Conservation (phyloP, 2,888 invertebrate species). For the Argyresthia albistria region DNA sequence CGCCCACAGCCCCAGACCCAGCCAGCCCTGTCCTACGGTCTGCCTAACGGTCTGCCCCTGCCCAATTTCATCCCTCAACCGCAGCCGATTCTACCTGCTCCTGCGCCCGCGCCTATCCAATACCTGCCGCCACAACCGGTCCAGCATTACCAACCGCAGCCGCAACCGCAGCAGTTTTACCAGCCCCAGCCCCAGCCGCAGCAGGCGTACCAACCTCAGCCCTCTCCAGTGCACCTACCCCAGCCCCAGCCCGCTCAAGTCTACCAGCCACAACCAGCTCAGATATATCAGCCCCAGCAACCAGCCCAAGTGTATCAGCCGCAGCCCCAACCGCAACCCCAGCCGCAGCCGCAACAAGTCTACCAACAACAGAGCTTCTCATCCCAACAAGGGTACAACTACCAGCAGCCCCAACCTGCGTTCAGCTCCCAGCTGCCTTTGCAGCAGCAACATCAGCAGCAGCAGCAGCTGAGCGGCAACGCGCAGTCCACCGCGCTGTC, state of each 20-base stretch:
- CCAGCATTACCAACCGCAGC: neutral
- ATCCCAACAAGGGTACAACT: conserved; percentile 17
- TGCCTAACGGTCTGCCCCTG: neutral
- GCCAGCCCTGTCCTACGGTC: conserved; percentile 7
- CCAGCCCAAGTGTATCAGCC: conserved; percentile 7
- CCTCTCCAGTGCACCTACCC: conserved; percentile 1
- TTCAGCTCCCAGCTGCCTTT: conserved; percentile 19
- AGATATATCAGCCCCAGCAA: neutral
- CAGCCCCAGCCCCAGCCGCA: conserved; percentile 9
- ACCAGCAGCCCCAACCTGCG: conserved; percentile 18
- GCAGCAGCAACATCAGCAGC: conserved; percentile 18
- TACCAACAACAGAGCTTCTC: neutral
- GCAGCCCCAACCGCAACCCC: conserved; percentile 5
- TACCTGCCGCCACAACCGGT: conserved; percentile 2
- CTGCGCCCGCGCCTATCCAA: neutral
- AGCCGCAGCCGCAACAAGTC: neutral
- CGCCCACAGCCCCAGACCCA: conserved; percentile 14
- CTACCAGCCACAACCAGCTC: neutral
- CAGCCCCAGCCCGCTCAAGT: conserved; percentile 4
- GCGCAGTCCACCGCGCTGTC: conserved; percentile 25
- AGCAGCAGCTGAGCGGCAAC: conserved; percentile 14
- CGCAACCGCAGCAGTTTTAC: conserved; percentile 8
- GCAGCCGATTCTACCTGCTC: neutral
- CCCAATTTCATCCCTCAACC: neutral
- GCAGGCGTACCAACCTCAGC: conserved; percentile 4